phyloP scores from a whole-genome alignment of 2,113 vertebrate species.

The Ascaphus truei region DNA sequence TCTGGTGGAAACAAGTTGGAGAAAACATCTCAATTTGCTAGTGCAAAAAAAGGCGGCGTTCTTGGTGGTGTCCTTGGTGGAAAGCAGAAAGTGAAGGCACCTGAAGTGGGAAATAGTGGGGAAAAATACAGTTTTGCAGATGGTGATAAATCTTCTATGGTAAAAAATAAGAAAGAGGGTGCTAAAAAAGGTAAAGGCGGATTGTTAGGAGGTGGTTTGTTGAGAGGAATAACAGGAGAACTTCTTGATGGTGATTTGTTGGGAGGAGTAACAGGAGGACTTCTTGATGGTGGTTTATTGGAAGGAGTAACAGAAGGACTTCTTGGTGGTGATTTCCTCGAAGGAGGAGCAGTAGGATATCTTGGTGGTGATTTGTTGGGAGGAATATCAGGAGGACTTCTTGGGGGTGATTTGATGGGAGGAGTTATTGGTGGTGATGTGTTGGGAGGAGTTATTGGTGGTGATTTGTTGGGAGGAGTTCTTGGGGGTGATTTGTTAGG shows the following conservation, averaged over 20 bases:
- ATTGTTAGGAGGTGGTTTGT: not conserved
- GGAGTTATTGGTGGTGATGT: not conserved
- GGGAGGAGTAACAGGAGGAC: not conserved
- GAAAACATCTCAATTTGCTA: too few species aligned
- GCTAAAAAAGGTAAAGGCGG: not conserved
- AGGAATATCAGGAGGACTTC: not conserved
- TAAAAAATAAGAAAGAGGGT: too few species aligned
- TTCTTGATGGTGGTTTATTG: not conserved
- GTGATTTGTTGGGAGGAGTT: not conserved
- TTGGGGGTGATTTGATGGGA: not conserved
- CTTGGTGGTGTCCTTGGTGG: not conserved
- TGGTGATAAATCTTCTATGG: too few species aligned
- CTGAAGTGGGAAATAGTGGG: not conserved
- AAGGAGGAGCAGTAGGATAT: too few species aligned
- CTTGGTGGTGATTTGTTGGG: not conserved
- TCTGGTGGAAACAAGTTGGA: too few species aligned
- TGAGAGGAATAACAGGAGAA: not conserved
- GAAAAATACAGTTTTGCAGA: too few species aligned
- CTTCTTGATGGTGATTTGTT: not conserved
- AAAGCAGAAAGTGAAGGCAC: not conserved
- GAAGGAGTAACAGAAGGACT: too few species aligned
- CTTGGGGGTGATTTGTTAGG: not conserved
- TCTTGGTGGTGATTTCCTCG: not conserved
- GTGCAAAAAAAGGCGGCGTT: too few species aligned
- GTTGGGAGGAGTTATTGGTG: not conserved